These are phyloP conservation scores for Percopsis omiscomaycus DNA, from an alignment of 2,797 vertebrate genomes.

Conservation along the genomic window DNA sequence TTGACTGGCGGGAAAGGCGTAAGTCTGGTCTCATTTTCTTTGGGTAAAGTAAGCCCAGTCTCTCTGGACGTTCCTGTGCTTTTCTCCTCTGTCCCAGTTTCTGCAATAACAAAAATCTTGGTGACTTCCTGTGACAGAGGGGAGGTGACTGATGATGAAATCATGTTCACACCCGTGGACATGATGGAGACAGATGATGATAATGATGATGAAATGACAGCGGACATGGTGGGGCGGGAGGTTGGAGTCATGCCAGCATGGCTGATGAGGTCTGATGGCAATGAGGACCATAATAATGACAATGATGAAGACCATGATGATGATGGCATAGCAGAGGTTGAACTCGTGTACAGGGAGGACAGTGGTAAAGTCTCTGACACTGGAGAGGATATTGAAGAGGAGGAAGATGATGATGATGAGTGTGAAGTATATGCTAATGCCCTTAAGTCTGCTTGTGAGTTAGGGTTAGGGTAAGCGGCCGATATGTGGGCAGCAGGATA, in stretches of 20 bases:
- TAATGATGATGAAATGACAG: slow-evolving; percentile 12
- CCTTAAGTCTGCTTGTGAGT: slow-evolving; percentile 9
- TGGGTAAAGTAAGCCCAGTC: slow-evolving; percentile 67
- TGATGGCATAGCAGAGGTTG: neutral
- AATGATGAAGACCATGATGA: neutral
- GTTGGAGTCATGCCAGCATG: slow-evolving; percentile 9
- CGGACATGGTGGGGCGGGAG: slow-evolving; percentile 9
- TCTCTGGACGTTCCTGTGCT: slow-evolving; percentile 76
- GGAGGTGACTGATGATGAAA: slow-evolving; percentile 14
- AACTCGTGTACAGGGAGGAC: neutral
- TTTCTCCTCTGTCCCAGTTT: slow-evolving; percentile 73
- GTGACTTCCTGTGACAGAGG: slow-evolving; percentile 53
- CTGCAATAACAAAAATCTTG: slow-evolving; percentile 84
- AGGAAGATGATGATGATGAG: slow-evolving; percentile 14
- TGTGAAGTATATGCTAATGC: slow-evolving; percentile 8
- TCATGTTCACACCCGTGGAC: slow-evolving; percentile 47
- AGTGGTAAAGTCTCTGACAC: slow-evolving; percentile 3
- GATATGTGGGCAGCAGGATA: slow-evolving; percentile 9
- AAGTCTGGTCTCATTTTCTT: slow-evolving; percentile 74
- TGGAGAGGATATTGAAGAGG: neutral
- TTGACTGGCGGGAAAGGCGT: slow-evolving; percentile 73
- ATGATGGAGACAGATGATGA: slow-evolving; percentile 14
- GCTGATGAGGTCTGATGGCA: neutral
- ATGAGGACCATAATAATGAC: slow-evolving; percentile 1
- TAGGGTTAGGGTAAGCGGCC: neutral